Base-by-base conservation (phyloP, 2,888 invertebrate species). In the Eupithecia abbreviata region DNA sequence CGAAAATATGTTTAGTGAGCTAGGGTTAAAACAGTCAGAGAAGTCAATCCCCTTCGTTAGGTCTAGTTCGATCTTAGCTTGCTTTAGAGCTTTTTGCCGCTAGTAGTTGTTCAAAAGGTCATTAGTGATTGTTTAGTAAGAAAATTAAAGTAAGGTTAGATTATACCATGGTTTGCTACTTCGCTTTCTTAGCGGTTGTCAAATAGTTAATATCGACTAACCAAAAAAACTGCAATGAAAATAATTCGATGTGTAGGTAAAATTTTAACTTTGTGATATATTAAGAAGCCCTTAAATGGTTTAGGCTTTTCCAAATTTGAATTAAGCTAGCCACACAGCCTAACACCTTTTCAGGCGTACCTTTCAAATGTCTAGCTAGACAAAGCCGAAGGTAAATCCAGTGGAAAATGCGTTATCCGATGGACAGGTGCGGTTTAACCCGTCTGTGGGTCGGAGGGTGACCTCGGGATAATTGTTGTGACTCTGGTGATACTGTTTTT, bases 381-480 rank as follows among this genome's bases (percentile, higher is more conserved):
- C 43, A 42, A 45, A 68, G 9, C 42, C 42, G 15, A 43, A 3
- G 4, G 7, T 18, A 30, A 65, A 65, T 66, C 66, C 13, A 12
- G 10, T 9, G n/a, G 15, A 41, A 68, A 68, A 68, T 68, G 45
- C 67, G n/a, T n/a, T n/a, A 43, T 45, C 43, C n/a, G 43, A 42
- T 43, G 41, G 18, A 68, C n/a, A 68, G n/a, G 12, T 18, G 67
- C 67, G 45, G 67, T 18, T 68, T 68, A 68, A 45, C 45, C 41
- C 6, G 47, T 62, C 58, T 41, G 6, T 49, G 12, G 68, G 55
- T 6, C 9, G 62, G 15, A 45, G 68, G 43, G 43, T 10, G 72
- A 75, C 72, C 75, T 68, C 47, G 7, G 62, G 51, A 49, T 72
- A 72, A 76, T 75, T 65, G 69, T 62, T 62, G 69, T 47, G n/a